A percentile compares a stretch with the other conserved stretches of the same genome.
phyloP scores from a whole-genome alignment of 2,888 invertebrate genomes.

The Platynereis dumerilii region DNA sequence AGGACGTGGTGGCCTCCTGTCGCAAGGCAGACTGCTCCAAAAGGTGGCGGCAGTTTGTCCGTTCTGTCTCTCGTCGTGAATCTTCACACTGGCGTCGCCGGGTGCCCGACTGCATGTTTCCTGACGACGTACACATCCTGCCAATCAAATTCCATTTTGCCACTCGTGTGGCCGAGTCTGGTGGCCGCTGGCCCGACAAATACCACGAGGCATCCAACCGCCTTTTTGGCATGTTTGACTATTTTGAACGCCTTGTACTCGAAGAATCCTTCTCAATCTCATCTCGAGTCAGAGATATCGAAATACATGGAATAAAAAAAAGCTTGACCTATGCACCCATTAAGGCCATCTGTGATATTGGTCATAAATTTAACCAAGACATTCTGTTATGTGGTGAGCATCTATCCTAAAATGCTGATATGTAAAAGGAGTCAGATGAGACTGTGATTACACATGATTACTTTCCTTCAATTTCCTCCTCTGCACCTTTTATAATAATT shows the following conservation, averaged over 20 bases:
- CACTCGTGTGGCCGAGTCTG: slow-evolving; percentile 26
- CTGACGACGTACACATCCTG: slow-evolving; percentile 14
- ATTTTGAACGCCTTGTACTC: slow-evolving; percentile 28
- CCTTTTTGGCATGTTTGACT: slow-evolving; percentile 36
- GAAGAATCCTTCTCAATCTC: slow-evolving; percentile 25
- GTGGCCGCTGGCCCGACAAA: slow-evolving; percentile 37
- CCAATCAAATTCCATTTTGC: slow-evolving; percentile 32
- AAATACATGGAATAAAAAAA: slow-evolving; percentile 22
- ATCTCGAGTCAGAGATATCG: slow-evolving; percentile 5
- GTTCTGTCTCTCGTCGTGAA: slow-evolving; percentile 13
- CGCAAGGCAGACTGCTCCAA: slow-evolving; percentile 8
- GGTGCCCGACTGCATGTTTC: not conserved
- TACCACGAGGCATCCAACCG: slow-evolving; percentile 33
- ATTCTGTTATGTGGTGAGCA: slow-evolving; percentile 37
- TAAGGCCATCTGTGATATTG: slow-evolving; percentile 34
- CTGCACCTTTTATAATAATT: too few species aligned
- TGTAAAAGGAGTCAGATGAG: not conserved
- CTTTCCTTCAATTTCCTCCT: too few species aligned
- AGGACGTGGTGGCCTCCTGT: slow-evolving; percentile 27
- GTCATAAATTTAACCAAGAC: slow-evolving; percentile 31
- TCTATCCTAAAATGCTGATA: not conserved
- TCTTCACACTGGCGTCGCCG: not conserved
- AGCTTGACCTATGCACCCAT: slow-evolving; percentile 30
- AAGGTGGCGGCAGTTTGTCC: slow-evolving; percentile 11
- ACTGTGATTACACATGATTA: not conserved